Evolutionary conservation across 2,888 invertebrate genomes (phyloP).

Genomic region (Nudaria mundana): DNA sequence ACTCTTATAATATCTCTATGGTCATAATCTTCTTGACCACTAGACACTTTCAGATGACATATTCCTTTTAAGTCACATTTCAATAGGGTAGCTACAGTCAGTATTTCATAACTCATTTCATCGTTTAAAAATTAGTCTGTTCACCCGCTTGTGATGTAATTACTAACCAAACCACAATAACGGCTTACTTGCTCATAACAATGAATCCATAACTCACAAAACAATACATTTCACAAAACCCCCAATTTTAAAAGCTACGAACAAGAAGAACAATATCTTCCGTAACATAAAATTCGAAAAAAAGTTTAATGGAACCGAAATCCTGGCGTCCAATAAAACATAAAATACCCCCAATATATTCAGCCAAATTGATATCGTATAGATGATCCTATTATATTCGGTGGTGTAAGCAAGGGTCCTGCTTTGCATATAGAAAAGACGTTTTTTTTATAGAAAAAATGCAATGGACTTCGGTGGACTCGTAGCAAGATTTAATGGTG

Average conservation of each 20-base stretch:
- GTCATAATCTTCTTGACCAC: too few species aligned
- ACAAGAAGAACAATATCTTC: slow-evolving; percentile 67
- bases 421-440: slow-evolving; percentile 59
- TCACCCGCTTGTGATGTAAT: too few species aligned
- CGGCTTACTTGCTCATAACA: slow-evolving; percentile 16
- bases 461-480: slow-evolving; percentile 57
- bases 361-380: slow-evolving; percentile 61
- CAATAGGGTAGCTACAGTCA: too few species aligned
- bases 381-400: slow-evolving; percentile 69
- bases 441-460: slow-evolving; percentile 50
- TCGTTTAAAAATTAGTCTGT: too few species aligned
- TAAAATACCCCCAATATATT: slow-evolving; percentile 71
- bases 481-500: slow-evolving; percentile 70
- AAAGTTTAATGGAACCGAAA: slow-evolving; percentile 70
- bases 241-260: slow-evolving; percentile 34
- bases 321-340: slow-evolving; percentile 70
- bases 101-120: too few species aligned
- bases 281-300: slow-evolving; percentile 74
- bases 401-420: slow-evolving; percentile 48
- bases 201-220: slow-evolving; percentile 28
- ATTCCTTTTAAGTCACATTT: too few species aligned
- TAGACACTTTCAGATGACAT: too few species aligned
- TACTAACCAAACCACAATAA: too few species aligned
- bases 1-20: too few species aligned
- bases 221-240: slow-evolving; percentile 31